Evolutionary conservation across 2,113 vertebrate species (phyloP).

Genomic region (Felis catus): DNA sequence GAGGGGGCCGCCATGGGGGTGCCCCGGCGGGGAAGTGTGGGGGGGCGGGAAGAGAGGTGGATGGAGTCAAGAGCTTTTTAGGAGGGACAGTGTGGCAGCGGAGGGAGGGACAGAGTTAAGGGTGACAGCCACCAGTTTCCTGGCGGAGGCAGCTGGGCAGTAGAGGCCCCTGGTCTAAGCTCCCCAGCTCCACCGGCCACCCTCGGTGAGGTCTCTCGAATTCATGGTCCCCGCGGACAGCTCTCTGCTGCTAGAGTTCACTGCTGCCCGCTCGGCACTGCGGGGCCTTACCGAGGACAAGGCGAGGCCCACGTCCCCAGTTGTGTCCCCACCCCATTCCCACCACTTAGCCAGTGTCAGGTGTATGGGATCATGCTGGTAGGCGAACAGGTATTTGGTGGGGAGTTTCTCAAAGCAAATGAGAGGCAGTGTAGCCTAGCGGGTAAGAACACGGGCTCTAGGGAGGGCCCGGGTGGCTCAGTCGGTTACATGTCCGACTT

Average conservation of each 20-base stretch:
- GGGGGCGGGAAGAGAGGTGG: background rate
- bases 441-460: background rate
- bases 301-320: background rate
- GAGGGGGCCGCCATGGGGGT: background rate
- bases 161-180: background rate
- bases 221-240: accelerated
- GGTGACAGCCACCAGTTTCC: accelerated
- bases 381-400: too few species aligned
- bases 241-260: background rate
- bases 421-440: background rate
- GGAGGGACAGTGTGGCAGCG: background rate
- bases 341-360: background rate
- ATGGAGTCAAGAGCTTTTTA: background rate
- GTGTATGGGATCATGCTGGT: background rate
- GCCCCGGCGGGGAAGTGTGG: background rate
- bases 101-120: background rate
- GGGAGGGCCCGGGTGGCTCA: too few species aligned
- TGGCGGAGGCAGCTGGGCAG: background rate
- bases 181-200: accelerated
- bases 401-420: background rate
- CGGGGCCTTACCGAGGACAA: background rate
- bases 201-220: accelerated
- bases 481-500: too few species aligned
- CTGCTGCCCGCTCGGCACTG: accelerated
- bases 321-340: background rate